These are phyloP conservation scores for Cephus cinctus DNA, from an alignment of 1,140 invertebrate species.

Conservation along the genomic window DNA sequence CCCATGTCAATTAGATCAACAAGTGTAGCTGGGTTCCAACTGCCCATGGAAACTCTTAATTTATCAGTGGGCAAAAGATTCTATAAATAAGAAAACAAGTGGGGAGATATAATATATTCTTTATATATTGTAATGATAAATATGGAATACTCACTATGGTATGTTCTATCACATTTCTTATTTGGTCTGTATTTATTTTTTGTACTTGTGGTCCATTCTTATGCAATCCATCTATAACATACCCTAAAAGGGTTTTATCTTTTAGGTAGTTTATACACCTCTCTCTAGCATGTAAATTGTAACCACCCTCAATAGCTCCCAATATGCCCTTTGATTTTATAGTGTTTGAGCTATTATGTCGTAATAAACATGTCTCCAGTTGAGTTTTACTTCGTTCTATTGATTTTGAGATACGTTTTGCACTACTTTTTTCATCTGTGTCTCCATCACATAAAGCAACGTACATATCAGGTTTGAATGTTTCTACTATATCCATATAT, in stretches of 20 bases:
- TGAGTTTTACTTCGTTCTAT: slow-evolving; percentile 61
- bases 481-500: slow-evolving; percentile 76
- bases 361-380: slow-evolving; percentile 62
- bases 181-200: slow-evolving; percentile 57
- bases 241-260: slow-evolving; percentile 63
- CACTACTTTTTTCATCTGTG: slow-evolving; percentile 64
- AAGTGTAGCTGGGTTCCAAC: slow-evolving; percentile 67
- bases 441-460: slow-evolving; percentile 79
- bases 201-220: slow-evolving; percentile 65
- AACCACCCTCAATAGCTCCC: slow-evolving; percentile 76
- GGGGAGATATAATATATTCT: slow-evolving; percentile 23
- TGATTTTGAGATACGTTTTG: slow-evolving; percentile 70
- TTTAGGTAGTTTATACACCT: slow-evolving; percentile 63
- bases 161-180: slow-evolving; percentile 63
- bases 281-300: slow-evolving; percentile 59
- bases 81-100: slow-evolving; percentile 52
- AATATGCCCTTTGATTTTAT: slow-evolving; percentile 58
- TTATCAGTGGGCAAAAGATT: slow-evolving; percentile 65
- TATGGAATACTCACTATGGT: slow-evolving; percentile 54
- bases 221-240: slow-evolving; percentile 79
- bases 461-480: slow-evolving; percentile 76
- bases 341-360: slow-evolving; percentile 57
- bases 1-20: slow-evolving; percentile 68
- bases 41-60: slow-evolving; percentile 65
- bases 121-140: slow-evolving; percentile 1